Evolutionary conservation across 2,113 vertebrate genomes (phyloP).

Genomic region (Picathartes gymnocephalus): DNA sequence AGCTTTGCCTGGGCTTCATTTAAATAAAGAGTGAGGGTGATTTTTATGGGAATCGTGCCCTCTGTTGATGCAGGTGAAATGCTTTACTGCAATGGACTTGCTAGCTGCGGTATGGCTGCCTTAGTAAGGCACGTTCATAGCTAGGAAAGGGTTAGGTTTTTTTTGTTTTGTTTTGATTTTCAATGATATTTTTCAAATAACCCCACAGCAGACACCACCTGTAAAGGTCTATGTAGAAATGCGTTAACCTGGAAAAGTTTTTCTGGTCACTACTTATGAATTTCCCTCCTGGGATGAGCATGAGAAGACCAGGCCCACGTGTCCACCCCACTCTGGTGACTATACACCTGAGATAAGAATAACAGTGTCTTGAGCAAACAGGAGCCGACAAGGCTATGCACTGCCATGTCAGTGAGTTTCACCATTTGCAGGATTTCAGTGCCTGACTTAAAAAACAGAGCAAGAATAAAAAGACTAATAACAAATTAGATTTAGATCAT

Average conservation of each 20-base stretch:
- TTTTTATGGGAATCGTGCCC: background rate
- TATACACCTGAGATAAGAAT: background rate
- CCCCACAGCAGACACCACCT: background rate
- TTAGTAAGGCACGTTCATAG: background rate
- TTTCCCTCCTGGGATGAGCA: accelerated
- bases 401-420: accelerated
- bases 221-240: background rate
- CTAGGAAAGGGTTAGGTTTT: background rate
- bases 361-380: background rate
- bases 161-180: background rate
- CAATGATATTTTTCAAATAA: background rate
- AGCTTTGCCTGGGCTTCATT: background rate
- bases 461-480: background rate
- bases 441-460: background rate
- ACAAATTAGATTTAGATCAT: background rate
- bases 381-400: accelerated
- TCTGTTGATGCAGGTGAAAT: background rate
- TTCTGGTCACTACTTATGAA: background rate
- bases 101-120: background rate
- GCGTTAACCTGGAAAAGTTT: background rate
- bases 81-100: background rate
- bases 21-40: background rate
- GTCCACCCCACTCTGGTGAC: background rate
- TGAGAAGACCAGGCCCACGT: background rate
- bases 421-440: background rate